These are phyloP conservation scores for Rhipidura dahli DNA, from an alignment of 2,113 vertebrate species.

Conservation along the genomic window DNA sequence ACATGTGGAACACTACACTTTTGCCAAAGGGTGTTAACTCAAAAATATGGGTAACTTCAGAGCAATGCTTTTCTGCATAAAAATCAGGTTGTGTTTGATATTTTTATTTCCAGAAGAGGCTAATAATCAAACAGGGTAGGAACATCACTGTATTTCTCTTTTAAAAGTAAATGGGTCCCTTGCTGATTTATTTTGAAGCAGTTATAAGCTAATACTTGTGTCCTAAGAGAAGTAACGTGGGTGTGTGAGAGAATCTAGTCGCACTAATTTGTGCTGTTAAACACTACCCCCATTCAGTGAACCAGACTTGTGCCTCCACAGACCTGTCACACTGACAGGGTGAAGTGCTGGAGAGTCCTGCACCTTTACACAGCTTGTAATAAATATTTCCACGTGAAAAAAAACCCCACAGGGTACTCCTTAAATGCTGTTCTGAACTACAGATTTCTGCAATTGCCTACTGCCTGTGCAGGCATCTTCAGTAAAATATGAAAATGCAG, in stretches of 20 bases:
- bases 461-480: neutral
- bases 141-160: neutral
- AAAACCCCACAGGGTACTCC: rapidly evolving
- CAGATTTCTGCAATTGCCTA: neutral
- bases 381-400: neutral
- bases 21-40: neutral
- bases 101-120: neutral
- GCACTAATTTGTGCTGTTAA: neutral
- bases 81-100: neutral
- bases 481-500: neutral
- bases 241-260: neutral
- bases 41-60: neutral
- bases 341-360: neutral
- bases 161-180: neutral
- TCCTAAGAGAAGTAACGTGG: neutral
- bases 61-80: neutral
- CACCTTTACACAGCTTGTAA: neutral
- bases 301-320: neutral
- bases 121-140: neutral
- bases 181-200: neutral
- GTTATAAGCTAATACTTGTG: neutral
- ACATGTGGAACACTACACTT: neutral
- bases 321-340: neutral
- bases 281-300: neutral
- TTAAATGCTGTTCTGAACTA: neutral